Base-by-base conservation (phyloP, 2,888 invertebrate species). In the Tachina grossa region DNA sequence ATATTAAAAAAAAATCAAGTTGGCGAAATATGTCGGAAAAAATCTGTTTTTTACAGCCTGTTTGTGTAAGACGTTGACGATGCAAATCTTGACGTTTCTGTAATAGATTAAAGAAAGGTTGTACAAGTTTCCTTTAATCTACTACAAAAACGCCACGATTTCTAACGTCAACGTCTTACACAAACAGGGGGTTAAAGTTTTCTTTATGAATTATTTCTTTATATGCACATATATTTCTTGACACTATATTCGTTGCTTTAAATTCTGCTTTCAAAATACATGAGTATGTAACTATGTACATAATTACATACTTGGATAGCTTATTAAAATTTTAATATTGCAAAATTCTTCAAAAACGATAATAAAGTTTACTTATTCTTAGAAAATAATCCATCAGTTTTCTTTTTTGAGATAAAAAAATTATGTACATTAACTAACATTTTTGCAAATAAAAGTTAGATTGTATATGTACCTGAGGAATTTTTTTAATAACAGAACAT, bases 281-380 rank as follows among this genome's bases (percentile, higher is more conserved):
- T n/a, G n/a, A n/a, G n/a, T n/a, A n/a, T n/a, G n/a, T n/a, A n/a
- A n/a, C n/a, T n/a, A n/a, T n/a, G n/a, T n/a, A n/a, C n/a, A n/a
- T n/a, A n/a, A n/a, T n/a, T 31, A 57, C 11, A 9, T 31, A 57
- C 4, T 11, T 11, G 31, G 6, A 31, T 8, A 55, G 19, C 2
- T 51, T 16, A 10, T 51, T 51, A 9, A 2, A 22, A 68, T 19
- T 68, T 68, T 68, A 51, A 68, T 71, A 55, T 71, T 57, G 55
- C 71, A 45, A 57, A 71, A 71, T 71, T 55, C 45, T 45, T 45
- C 22, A 45, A 57, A n/a, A 57, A 57, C 11, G 57, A 55, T 71
- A 71, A 57, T 43, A n/a, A 45, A 53, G 71, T 71, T 71, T 57
- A 57, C 45, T 57, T 71, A 45, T 55, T 53, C 43, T 55, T 10